Conservation (phyloP, 2,797 vertebrate species). For the Enteromius paludinosus region DNA sequence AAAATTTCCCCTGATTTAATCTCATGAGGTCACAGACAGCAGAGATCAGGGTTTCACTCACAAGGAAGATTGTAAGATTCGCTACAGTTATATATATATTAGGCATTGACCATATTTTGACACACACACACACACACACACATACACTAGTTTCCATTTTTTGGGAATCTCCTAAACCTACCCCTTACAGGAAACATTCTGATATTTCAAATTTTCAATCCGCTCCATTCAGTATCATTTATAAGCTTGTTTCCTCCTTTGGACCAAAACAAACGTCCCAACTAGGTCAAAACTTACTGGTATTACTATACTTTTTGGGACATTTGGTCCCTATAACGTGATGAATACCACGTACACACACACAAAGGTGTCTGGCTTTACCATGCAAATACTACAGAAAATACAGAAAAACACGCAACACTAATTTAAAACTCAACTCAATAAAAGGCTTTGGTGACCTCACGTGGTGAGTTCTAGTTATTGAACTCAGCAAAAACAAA, state of each 20-base stretch:
- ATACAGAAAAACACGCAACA: neutral
- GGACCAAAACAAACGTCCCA: too few relatives aligned
- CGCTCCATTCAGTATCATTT: too few relatives aligned
- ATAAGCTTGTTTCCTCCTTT: too few relatives aligned
- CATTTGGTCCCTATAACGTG: too few relatives aligned
- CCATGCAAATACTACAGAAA: neutral
- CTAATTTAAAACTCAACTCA: neutral
- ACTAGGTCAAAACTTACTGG: too few relatives aligned
- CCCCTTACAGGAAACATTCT: too few relatives aligned
- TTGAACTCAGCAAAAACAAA: too few relatives aligned
- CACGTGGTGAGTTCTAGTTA: neutral
- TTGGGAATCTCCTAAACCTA: too few relatives aligned
- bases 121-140: neutral
- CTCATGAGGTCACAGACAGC: neutral
- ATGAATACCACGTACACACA: neutral
- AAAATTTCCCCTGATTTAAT: conserved; percentile 68
- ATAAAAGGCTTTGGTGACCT: neutral
- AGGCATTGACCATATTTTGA: neutral
- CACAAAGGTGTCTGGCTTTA: neutral
- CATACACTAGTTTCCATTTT: too few relatives aligned
- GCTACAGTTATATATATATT: neutral
- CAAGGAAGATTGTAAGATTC: neutral
- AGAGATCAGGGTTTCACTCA: neutral
- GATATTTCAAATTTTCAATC: too few relatives aligned
- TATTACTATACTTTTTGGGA: too few relatives aligned